These are phyloP conservation scores for Epinotia brunnichana DNA, from an alignment of 2,888 invertebrate genomes.

Conservation along the genomic window DNA sequence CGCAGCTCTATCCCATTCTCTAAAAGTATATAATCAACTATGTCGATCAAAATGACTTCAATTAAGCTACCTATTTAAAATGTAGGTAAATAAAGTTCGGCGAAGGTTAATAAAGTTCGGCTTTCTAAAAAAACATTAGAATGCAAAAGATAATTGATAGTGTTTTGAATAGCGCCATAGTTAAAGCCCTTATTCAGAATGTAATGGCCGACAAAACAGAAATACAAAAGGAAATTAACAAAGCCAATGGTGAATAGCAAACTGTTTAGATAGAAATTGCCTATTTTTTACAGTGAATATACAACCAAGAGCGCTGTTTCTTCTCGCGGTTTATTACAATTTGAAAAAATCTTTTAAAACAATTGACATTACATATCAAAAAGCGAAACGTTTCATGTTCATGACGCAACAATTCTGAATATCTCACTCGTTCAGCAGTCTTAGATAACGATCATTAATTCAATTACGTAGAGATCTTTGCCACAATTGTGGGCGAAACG, in stretches of 20 bases:
- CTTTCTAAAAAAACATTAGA: slow-evolving; percentile 33
- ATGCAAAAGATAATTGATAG: slow-evolving; percentile 34
- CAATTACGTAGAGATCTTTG: slow-evolving; percentile 54
- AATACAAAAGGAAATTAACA: slow-evolving; percentile 17
- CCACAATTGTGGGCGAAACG: slow-evolving; percentile 49
- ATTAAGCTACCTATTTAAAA: neutral
- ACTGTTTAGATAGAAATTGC: neutral
- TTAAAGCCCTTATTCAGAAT: slow-evolving; percentile 32
- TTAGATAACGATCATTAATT: slow-evolving; percentile 60
- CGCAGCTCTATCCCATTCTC: neutral
- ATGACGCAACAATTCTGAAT: slow-evolving; percentile 55
- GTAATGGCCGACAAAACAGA: slow-evolving; percentile 5
- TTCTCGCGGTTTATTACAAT: neutral
- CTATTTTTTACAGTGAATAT: neutral
- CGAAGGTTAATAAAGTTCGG: slow-evolving; percentile 31
- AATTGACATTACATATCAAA: slow-evolving; percentile 39
- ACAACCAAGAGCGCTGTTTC: neutral
- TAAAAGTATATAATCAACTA: neutral
- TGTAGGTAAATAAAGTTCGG: slow-evolving; percentile 17
- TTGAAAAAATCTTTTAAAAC: slow-evolving; percentile 13
- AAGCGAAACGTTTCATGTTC: slow-evolving; percentile 53
- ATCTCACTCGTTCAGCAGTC: slow-evolving; percentile 55
- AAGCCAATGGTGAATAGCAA: slow-evolving; percentile 8
- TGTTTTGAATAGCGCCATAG: slow-evolving; percentile 18
- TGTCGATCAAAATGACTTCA: slow-evolving; percentile 1